Evolutionary conservation across 2,888 invertebrate species (phyloP).

Genomic region (Tenthredo scrophulariae): DNA sequence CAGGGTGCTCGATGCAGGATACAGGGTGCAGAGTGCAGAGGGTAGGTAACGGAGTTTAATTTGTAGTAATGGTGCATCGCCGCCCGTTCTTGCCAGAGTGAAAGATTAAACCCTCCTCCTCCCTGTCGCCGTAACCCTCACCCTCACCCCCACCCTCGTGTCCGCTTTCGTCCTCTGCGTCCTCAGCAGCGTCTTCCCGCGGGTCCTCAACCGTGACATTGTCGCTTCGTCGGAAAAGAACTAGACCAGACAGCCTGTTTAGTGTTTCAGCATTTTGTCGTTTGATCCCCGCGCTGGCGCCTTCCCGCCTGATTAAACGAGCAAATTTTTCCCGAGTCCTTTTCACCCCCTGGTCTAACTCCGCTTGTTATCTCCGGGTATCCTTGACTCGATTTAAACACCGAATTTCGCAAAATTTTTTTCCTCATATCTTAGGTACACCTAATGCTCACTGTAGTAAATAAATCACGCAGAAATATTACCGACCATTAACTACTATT

Average conservation of each 20-base stretch:
- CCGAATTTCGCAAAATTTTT: not conserved
- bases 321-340: conserved; percentile 69
- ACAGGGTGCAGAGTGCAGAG: conserved; percentile 36
- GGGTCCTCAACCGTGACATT: conserved; percentile 53
- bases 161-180: conserved; percentile 64
- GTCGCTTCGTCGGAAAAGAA: conserved; percentile 63
- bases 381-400: conserved; percentile 7
- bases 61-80: conserved; percentile 70
- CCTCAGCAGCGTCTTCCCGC: conserved; percentile 38
- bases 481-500: not conserved
- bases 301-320: conserved; percentile 70
- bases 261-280: conserved; percentile 61
- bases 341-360: conserved; percentile 49
- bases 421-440: not conserved
- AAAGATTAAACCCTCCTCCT: conserved; percentile 68
- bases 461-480: not conserved
- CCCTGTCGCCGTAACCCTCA: conserved; percentile 8
- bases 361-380: conserved; percentile 2
- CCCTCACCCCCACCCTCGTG: conserved; percentile 40
- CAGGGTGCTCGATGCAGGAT: conserved; percentile 14
- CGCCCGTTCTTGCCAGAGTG: conserved; percentile 64
- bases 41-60: conserved; percentile 65
- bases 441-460: not conserved
- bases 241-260: conserved; percentile 66
- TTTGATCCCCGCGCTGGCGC: conserved; percentile 60